A percentile compares a stretch with the other conserved stretches of the same genome.
phyloP scores from a whole-genome alignment of 2,888 invertebrate genomes.

The Tenthredo distinguenda region DNA sequence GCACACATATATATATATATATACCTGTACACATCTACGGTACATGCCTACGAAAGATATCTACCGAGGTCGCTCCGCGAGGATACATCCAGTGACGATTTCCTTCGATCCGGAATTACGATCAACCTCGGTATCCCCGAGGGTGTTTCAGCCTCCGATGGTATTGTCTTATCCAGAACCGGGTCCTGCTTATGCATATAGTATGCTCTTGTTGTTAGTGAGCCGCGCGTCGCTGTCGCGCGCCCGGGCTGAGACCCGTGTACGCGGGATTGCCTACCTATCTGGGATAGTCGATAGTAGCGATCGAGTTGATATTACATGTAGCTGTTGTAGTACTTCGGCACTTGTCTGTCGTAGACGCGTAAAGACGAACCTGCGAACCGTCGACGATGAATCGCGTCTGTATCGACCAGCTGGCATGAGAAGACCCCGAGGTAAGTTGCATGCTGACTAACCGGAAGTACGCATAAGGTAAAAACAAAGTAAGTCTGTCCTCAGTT shows the following conservation, averaged over 20 bases:
- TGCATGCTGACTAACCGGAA: constrained; percentile 67
- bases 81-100: not conserved
- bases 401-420: constrained; percentile 71
- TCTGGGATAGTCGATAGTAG: constrained; percentile 1
- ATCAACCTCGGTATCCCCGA: constrained; percentile 33
- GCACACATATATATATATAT: not conserved
- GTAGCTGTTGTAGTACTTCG: constrained; percentile 21
- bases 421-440: constrained; percentile 73
- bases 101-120: not conserved
- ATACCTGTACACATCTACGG: not conserved
- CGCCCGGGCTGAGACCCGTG: not conserved
- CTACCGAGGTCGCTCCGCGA: not conserved
- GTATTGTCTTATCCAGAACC: not conserved
- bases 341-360: constrained; percentile 56
- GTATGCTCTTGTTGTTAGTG: not conserved
- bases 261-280: not conserved
- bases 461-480: not conserved
- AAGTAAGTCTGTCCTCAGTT: constrained; percentile 19
- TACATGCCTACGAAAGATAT: not conserved
- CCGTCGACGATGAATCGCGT: constrained; percentile 68
- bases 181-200: not conserved
- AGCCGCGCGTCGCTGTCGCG: not conserved
- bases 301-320: constrained; percentile 15
- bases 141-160: constrained; percentile 59
- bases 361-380: constrained; percentile 64